These are phyloP conservation scores for Idaea dimidiata DNA, from an alignment of 2,888 invertebrate genomes.

Conservation along the genomic window DNA sequence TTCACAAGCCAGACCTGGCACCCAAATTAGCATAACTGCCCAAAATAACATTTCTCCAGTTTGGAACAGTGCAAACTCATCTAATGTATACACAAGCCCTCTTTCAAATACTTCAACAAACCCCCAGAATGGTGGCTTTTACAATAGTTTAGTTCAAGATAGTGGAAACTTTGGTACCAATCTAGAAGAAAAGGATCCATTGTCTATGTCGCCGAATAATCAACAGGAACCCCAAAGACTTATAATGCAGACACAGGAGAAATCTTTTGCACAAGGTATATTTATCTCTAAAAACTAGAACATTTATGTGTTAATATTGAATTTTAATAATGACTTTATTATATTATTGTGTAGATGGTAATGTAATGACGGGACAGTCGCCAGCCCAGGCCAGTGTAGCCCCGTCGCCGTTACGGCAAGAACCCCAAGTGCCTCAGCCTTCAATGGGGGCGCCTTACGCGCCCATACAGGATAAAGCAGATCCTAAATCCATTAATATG, in stretches of 20 bases:
- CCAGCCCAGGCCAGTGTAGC: conserved; percentile 84
- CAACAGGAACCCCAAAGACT: conserved; percentile 58
- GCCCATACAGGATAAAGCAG: conserved; percentile 58
- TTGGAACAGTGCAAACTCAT: conserved; percentile 70
- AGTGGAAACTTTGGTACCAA: conserved; percentile 64
- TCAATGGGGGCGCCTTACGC: conserved; percentile 73
- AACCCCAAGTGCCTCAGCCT: conserved; percentile 76
- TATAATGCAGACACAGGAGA: conserved; percentile 63
- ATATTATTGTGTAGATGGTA: conserved; percentile 51
- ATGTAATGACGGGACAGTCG: conserved; percentile 78
- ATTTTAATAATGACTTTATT: not conserved
- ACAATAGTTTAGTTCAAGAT: conserved; percentile 67
- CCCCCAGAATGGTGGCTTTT: conserved; percentile 74
- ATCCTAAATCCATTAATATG: conserved; percentile 51
- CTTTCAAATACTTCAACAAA: conserved; percentile 60
- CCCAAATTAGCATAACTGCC: conserved; percentile 68
- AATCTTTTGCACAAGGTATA: conserved; percentile 68
- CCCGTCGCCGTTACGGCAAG: conserved; percentile 76
- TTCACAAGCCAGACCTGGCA: conserved; percentile 74
- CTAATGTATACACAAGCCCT: conserved; percentile 63
- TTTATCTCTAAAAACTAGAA: conserved; percentile 1
- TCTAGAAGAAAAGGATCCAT: conserved; percentile 73
- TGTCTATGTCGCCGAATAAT: conserved; percentile 70
- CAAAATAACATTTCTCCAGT: conserved; percentile 73
- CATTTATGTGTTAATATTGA: not conserved